A percentile compares a stretch with the other conserved stretches of the same genome.
Conservation (phyloP, 2,113 vertebrate species). For the Hypocryptadius cinnamomeus region DNA sequence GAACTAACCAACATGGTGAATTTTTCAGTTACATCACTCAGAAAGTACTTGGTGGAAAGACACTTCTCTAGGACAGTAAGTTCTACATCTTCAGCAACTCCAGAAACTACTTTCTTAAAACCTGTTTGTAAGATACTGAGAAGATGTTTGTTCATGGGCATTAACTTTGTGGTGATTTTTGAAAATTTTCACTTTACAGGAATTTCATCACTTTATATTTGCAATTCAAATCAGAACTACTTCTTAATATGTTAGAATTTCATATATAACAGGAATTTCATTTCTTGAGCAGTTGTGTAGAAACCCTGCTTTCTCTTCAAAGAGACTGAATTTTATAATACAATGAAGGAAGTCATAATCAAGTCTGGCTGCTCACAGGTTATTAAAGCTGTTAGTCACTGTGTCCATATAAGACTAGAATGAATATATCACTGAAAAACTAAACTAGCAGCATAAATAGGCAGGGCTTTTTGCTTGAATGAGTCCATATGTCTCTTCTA, state of each 20-base stretch:
- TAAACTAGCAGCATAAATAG: not conserved
- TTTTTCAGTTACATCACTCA: not conserved
- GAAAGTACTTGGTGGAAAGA: not conserved
- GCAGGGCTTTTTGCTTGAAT: not conserved
- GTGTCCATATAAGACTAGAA: not conserved
- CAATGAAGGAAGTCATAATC: not conserved
- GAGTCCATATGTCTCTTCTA: not conserved
- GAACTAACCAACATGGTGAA: not conserved
- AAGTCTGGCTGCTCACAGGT: not conserved
- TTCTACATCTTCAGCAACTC: not conserved
- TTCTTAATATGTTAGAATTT: not conserved
- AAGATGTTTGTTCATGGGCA: not conserved
- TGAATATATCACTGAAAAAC: not conserved
- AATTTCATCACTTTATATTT: not conserved
- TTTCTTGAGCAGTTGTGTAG: not conserved
- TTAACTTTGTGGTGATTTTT: not conserved
- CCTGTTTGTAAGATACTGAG: not conserved
- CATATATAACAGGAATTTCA: not conserved
- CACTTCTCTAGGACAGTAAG: not conserved
- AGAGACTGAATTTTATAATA: not conserved
- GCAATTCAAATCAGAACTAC: not conserved
- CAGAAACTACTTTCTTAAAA: not conserved
- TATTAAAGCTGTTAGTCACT: conserved; percentile 24
- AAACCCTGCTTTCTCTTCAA: not conserved
- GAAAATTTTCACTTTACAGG: not conserved